These are phyloP conservation scores for Linyphia triangularis DNA, from an alignment of 2,888 invertebrate species.

Conservation along the genomic window DNA sequence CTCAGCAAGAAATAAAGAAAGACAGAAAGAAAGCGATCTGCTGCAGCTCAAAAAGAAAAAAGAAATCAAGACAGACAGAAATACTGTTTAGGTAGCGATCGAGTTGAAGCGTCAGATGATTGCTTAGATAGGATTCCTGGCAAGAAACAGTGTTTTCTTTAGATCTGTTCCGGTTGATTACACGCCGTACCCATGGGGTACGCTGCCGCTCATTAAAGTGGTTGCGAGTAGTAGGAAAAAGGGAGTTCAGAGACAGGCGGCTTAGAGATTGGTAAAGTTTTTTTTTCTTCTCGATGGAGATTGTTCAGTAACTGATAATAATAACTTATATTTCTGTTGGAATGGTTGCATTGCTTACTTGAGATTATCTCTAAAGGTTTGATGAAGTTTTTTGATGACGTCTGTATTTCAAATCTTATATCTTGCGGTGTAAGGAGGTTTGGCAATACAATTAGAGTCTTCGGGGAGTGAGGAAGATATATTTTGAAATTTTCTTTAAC, in stretches of 20 bases:
- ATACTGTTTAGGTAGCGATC: conserved; percentile 54
- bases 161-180: conserved; percentile 61
- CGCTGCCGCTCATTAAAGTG: conserved; percentile 52
- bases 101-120: conserved; percentile 52
- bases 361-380: neutral
- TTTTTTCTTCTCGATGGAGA: conserved; percentile 6
- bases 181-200: conserved; percentile 45
- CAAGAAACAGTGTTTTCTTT: conserved; percentile 49
- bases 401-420: neutral
- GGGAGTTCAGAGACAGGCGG: neutral
- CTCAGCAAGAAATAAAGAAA: too few species aligned
- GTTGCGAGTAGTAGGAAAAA: neutral
- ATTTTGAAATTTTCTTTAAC: neutral
- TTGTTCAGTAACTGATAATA: conserved; percentile 40
- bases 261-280: conserved; percentile 8
- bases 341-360: neutral
- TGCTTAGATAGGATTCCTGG: conserved; percentile 54
- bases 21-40: neutral
- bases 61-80: conserved; percentile 30
- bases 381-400: conserved; percentile 7
- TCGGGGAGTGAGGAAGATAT: neutral
- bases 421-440: conserved; percentile 16
- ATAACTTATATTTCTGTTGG: conserved; percentile 6
- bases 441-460: neutral
- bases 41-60: neutral